Evolutionary conservation across 1,140 invertebrate species (phyloP).

Genomic region (Pseudomyrmex dendroicus): DNA sequence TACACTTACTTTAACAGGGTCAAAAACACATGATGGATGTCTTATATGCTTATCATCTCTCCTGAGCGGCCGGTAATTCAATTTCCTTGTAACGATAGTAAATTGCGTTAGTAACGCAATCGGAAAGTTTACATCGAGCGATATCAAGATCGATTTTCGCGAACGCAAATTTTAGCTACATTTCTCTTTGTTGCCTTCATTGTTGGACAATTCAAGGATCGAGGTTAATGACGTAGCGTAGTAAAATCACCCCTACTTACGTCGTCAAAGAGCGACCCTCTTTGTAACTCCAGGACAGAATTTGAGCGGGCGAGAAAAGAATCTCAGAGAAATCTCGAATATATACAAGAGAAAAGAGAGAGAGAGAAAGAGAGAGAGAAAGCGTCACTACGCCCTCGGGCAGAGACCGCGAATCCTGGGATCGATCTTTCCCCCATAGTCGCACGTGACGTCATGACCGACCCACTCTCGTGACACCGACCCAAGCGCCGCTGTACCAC

Average conservation of each 20-base stretch:
- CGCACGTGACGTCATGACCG: conserved; percentile 70
- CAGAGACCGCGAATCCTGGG: conserved; percentile 72
- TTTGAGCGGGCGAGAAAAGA: conserved; percentile 15
- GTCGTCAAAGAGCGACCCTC: conserved; percentile 32
- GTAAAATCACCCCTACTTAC: conserved; percentile 46
- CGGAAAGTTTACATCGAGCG: not conserved
- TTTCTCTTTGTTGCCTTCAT: not conserved
- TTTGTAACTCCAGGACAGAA: conserved; percentile 31
- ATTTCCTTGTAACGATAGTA: not conserved
- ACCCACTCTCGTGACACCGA: conserved; percentile 74
- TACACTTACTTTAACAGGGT: conserved; percentile 18
- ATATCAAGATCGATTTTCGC: not conserved
- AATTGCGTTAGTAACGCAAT: not conserved
- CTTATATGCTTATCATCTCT: not conserved
- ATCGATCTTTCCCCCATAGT: conserved; percentile 74
- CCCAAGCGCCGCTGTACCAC: conserved; percentile 55
- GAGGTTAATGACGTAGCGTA: conserved; percentile 33
- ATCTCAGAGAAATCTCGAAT: conserved; percentile 49
- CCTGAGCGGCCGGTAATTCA: not conserved
- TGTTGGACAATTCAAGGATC: conserved; percentile 1
- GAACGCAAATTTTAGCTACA: not conserved
- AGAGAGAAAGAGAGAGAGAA: not conserved
- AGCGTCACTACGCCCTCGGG: conserved; percentile 67
- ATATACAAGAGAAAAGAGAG: not conserved
- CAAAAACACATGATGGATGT: conserved; percentile 13